These are phyloP conservation scores for Didymodactylos carnosus DNA, from an alignment of 2,888 invertebrate genomes.

Conservation along the genomic window DNA sequence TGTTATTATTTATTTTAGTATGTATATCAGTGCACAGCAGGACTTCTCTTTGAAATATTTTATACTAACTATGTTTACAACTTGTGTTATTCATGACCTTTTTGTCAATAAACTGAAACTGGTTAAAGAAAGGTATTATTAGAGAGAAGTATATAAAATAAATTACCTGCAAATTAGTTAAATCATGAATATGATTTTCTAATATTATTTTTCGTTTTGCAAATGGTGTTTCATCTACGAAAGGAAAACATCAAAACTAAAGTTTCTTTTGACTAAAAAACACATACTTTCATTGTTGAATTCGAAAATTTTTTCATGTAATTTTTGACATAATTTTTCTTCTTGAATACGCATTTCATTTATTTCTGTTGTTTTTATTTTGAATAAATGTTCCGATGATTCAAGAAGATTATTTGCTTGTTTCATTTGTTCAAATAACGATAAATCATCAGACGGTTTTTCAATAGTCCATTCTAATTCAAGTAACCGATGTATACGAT, in stretches of 20 bases:
- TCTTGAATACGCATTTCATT: neutral
- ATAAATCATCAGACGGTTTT: neutral
- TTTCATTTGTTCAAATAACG: neutral
- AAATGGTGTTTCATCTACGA: neutral
- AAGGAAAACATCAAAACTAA: neutral
- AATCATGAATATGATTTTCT: neutral
- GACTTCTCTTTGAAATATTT: too few species aligned
- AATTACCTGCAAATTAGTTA: neutral
- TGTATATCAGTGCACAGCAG: too few species aligned
- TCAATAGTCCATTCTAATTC: neutral
- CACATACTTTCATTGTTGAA: neutral
- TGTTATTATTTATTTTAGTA: too few species aligned
- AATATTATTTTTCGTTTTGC: neutral
- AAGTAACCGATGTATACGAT: neutral
- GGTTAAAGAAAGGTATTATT: too few species aligned
- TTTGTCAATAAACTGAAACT: too few species aligned
- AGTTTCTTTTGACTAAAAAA: neutral
- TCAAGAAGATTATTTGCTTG: neutral
- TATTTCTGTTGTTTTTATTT: neutral
- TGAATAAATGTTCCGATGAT: neutral
- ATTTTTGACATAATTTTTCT: neutral
- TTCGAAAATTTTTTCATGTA: neutral
- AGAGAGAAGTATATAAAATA: neutral
- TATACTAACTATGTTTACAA: too few species aligned
- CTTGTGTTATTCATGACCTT: too few species aligned